phyloP scores from a whole-genome alignment of 2,797 vertebrate species.

The Lutjanus argentimaculatus region DNA sequence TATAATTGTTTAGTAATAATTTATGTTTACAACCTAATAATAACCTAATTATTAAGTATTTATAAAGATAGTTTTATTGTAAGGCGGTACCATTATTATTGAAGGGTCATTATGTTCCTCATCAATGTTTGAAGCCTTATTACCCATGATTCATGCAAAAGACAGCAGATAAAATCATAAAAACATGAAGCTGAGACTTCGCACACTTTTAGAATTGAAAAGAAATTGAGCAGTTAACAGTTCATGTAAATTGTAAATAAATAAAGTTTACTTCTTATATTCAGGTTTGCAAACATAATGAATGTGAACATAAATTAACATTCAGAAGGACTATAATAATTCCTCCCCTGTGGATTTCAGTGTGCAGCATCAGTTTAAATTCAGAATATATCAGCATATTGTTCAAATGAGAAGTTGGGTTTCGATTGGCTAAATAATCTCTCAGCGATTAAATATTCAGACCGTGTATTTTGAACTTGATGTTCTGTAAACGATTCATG shows the following conservation, averaged over 20 bases:
- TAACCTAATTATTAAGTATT: too few species aligned
- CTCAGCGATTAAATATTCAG: constrained; percentile 21
- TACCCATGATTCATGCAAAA: neutral
- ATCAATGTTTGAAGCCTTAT: neutral
- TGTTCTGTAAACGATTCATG: constrained; percentile 18
- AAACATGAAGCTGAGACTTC: neutral
- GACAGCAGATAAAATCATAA: neutral
- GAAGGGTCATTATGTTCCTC: neutral
- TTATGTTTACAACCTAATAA: too few species aligned
- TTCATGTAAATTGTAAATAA: neutral
- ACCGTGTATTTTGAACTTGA: constrained; percentile 9
- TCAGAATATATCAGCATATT: neutral
- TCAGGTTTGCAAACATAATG: neutral
- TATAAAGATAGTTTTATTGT: too few species aligned
- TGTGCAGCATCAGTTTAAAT: neutral
- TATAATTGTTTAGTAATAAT: too few species aligned
- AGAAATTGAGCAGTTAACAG: neutral
- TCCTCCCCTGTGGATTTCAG: neutral
- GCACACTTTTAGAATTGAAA: neutral
- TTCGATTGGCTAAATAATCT: neutral
- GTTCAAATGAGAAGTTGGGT: neutral
- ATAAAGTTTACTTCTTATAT: neutral
- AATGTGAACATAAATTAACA: neutral
- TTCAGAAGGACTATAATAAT: neutral
- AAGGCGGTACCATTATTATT: too few species aligned